These are phyloP conservation scores for Chionomys nivalis DNA, from an alignment of 2,113 vertebrate genomes.

Conservation along the genomic window DNA sequence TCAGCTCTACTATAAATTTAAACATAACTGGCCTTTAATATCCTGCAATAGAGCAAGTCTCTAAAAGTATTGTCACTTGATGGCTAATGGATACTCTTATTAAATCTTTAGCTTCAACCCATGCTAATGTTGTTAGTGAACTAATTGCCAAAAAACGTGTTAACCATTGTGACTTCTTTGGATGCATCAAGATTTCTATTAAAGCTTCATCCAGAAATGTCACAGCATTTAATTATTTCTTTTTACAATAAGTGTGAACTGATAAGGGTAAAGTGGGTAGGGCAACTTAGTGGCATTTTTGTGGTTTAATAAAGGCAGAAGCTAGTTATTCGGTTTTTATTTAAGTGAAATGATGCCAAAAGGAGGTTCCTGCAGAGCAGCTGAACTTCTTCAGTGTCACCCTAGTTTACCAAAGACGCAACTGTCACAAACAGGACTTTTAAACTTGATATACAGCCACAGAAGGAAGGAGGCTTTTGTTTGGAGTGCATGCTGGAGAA, in stretches of 20 bases:
- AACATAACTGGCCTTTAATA: slow-evolving; percentile 28
- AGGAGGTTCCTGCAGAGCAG: slow-evolving; percentile 88
- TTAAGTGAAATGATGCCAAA: slow-evolving; percentile 89
- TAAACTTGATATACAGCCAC: slow-evolving; percentile 89
- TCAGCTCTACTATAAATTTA: slow-evolving; percentile 41
- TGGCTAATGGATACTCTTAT: background rate
- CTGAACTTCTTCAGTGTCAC: slow-evolving; percentile 89
- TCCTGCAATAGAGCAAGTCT: background rate
- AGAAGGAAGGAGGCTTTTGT: slow-evolving; percentile 92
- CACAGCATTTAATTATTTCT: slow-evolving; percentile 84
- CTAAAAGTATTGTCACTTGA: slow-evolving; percentile 1
- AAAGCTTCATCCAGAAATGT: slow-evolving; percentile 69
- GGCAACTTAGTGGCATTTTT: slow-evolving; percentile 90
- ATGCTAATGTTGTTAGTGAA: background rate
- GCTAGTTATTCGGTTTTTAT: slow-evolving; percentile 90
- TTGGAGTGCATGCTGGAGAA: slow-evolving; percentile 91
- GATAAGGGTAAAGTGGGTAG: slow-evolving; percentile 93
- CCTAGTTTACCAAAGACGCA: slow-evolving; percentile 91
- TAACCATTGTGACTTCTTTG: slow-evolving; percentile 37
- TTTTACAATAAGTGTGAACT: slow-evolving; percentile 89
- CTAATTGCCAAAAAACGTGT: slow-evolving; percentile 33
- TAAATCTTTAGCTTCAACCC: slow-evolving; percentile 21
- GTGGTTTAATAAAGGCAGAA: slow-evolving; percentile 89
- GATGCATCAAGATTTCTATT: slow-evolving; percentile 64
- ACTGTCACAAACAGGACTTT: slow-evolving; percentile 89